phyloP scores from a whole-genome alignment of 2,888 invertebrate genomes.

The Lymantria dispar region DNA sequence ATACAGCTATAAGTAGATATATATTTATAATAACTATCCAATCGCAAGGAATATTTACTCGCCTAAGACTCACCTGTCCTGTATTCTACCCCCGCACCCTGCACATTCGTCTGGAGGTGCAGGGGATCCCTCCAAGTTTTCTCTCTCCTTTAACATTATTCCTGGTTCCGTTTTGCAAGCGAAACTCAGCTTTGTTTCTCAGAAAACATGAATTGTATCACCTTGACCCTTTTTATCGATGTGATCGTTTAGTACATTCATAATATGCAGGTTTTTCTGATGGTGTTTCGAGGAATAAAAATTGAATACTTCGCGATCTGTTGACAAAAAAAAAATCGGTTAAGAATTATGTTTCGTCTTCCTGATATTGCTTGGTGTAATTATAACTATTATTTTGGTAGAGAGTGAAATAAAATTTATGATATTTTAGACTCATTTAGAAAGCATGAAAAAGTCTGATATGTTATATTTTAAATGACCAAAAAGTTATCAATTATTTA shows the following conservation, averaged over 20 bases:
- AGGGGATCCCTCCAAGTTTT: constrained; percentile 77
- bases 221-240: constrained; percentile 34
- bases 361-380: background rate
- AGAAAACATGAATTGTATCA: constrained; percentile 59
- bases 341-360: constrained; percentile 16
- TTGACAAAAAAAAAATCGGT: constrained; percentile 25
- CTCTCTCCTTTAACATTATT: constrained; percentile 87
- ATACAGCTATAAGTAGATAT: no score
- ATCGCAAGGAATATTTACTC: constrained; percentile 3
- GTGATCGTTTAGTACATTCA: constrained; percentile 46
- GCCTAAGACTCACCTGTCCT: constrained; percentile 73
- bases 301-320: constrained; percentile 29
- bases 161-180: constrained; percentile 49
- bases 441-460: no score
- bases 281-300: constrained; percentile 18
- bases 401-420: no score
- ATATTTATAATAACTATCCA: constrained; percentile 6
- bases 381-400: no score
- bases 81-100: constrained; percentile 84
- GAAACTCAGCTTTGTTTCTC: constrained; percentile 58
- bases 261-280: constrained; percentile 28
- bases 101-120: constrained; percentile 80
- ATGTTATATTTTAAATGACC: no score
- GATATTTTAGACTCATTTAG: no score
- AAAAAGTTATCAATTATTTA: no score